A percentile compares a stretch with the other conserved stretches of the same genome.
Conservation (phyloP, 2,888 invertebrate species). For the Phasia obesa region DNA sequence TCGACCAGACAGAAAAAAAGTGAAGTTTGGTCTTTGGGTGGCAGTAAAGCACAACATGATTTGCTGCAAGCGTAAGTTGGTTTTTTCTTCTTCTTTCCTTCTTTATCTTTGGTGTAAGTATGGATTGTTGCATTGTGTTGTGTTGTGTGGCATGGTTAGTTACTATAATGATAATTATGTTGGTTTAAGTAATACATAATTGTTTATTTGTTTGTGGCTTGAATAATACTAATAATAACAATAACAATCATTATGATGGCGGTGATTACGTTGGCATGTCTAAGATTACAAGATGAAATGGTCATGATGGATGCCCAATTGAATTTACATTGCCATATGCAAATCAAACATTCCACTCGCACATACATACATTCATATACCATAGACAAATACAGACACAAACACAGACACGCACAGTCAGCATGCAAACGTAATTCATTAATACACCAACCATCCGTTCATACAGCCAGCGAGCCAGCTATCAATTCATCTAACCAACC, state of each 20-base stretch:
- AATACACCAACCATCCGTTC: too few species aligned
- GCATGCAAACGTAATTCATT: conserved; percentile 35
- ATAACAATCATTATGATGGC: conserved; percentile 25
- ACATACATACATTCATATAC: not conserved
- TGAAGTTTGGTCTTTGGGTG: conserved; percentile 81
- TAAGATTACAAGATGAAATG: conserved; percentile 52
- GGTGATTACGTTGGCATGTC: not conserved
- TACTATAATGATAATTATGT: not conserved
- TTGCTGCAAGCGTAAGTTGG: conserved; percentile 79
- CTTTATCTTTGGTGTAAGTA: not conserved
- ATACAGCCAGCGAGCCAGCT: too few species aligned
- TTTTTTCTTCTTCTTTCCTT: conserved; percentile 1
- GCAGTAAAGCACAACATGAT: conserved; percentile 78
- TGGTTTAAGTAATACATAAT: not conserved
- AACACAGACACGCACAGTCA: conserved; percentile 1
- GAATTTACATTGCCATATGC: conserved; percentile 6
- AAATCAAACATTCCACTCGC: conserved; percentile 17
- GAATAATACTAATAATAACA: too few species aligned
- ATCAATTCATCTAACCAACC: too few species aligned
- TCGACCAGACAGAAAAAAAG: conserved; percentile 77
- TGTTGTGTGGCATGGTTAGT: conserved; percentile 12
- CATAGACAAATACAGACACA: not conserved
- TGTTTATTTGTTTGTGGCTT: conserved; percentile 25
- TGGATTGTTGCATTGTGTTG: not conserved
- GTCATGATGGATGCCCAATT: conserved; percentile 42